phyloP scores from a whole-genome alignment of 2,797 vertebrate species.

The Cyprinella venusta region DNA sequence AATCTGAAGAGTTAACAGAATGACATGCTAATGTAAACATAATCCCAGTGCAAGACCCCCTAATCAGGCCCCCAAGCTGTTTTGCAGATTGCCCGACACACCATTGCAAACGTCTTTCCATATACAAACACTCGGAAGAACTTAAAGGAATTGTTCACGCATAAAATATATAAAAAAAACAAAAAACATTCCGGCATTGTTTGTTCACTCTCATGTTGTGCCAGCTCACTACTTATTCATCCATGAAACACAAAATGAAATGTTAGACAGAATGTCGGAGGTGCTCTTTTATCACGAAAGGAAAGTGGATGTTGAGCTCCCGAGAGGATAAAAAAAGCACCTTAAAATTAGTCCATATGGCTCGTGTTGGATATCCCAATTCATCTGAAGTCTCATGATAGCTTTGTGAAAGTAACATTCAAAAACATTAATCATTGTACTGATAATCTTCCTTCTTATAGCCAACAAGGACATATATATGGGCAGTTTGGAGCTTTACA shows the following conservation, averaged over 20 bases:
- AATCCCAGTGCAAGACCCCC: slow-evolving; percentile 47
- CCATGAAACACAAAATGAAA: background rate
- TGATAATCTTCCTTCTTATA: background rate
- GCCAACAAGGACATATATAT: background rate
- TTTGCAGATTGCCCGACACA: slow-evolving; percentile 22
- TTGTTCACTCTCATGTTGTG: background rate
- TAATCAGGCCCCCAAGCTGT: slow-evolving; percentile 45
- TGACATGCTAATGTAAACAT: slow-evolving; percentile 52
- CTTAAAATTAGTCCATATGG: background rate
- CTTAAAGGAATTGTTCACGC: background rate
- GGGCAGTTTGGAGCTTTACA: background rate
- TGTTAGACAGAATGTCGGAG: background rate
- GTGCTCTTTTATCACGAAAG: background rate
- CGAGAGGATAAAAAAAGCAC: background rate
- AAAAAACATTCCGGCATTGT: background rate
- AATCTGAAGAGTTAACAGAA: slow-evolving; percentile 39
- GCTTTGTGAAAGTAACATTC: background rate
- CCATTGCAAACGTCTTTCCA: slow-evolving; percentile 31
- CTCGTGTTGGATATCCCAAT: background rate
- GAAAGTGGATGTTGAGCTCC: background rate
- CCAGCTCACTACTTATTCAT: background rate
- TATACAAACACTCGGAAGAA: slow-evolving; percentile 22
- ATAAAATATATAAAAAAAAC: background rate
- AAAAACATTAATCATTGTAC: background rate
- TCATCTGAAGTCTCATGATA: background rate